Evolutionary conservation across 2,113 vertebrate genomes (phyloP).

Genomic region (Aleadryas rufinucha): DNA sequence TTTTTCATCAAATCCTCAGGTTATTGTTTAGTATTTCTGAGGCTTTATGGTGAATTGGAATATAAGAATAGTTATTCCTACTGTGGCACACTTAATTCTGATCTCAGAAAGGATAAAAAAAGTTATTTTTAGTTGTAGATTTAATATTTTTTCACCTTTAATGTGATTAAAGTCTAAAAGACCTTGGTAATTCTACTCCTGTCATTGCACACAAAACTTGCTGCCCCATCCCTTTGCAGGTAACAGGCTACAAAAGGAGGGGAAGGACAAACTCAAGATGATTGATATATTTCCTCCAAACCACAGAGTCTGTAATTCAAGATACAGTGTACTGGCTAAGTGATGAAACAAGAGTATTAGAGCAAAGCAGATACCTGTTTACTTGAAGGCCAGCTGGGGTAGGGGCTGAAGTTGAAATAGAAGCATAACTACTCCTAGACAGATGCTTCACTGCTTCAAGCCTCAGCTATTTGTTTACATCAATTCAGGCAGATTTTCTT

Average conservation of each 20-base stretch:
- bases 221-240: neutral
- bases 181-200: neutral
- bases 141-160: constrained; percentile 22
- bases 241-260: neutral
- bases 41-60: neutral
- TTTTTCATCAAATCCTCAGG: neutral
- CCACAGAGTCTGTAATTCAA: neutral
- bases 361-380: neutral
- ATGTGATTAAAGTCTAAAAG: neutral
- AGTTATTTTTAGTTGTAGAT: neutral
- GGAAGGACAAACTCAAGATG: neutral
- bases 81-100: neutral
- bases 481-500: neutral
- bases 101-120: neutral
- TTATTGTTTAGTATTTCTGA: neutral
- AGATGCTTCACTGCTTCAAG: neutral
- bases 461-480: neutral
- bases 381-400: neutral
- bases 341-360: neutral
- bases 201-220: neutral
- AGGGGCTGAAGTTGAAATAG: neutral
- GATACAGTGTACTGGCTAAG: neutral
- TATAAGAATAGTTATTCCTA: neutral
- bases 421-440: neutral
- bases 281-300: neutral